phyloP scores from a whole-genome alignment of 64 coral and sea anemone species.

The Pocillopora verrucosa region DNA sequence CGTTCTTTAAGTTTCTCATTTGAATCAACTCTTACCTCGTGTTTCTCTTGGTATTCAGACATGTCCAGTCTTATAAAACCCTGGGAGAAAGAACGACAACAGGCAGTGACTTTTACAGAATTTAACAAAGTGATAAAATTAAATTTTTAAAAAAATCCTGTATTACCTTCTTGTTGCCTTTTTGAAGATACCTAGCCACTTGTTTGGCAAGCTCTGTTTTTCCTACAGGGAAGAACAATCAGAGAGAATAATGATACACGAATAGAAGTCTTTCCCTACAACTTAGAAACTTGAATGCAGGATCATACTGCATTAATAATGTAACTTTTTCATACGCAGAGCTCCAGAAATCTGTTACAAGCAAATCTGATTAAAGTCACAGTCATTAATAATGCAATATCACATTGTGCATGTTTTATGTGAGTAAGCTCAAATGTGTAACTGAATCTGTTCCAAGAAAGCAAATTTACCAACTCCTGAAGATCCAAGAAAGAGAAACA shows the following conservation, averaged over 20 bases:
- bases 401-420: too few relatives aligned
- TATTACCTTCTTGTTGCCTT: slow-evolving; percentile 94
- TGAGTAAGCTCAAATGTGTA: too few relatives aligned
- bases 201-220: slow-evolving; percentile 99
- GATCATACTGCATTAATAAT: too few relatives aligned
- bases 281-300: too few relatives aligned
- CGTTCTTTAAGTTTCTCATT: not conserved
- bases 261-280: not conserved
- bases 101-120: not conserved
- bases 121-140: not conserved
- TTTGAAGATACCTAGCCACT: slow-evolving; percentile 95
- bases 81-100: slow-evolving; percentile 41
- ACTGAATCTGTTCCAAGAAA: too few relatives aligned
- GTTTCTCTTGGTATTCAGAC: slow-evolving; percentile 99
- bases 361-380: too few relatives aligned
- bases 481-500: slow-evolving; percentile 94
- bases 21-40: slow-evolving; percentile 69
- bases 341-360: too few relatives aligned
- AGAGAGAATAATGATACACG: not conserved
- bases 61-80: slow-evolving; percentile 98
- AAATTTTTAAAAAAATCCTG: not conserved
- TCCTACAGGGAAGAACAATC: slow-evolving; percentile 43
- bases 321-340: too few relatives aligned
- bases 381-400: too few relatives aligned
- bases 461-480: slow-evolving; percentile 89